Evolutionary conservation across 2,888 invertebrate genomes (phyloP).

Genomic region (Steinernema hermaphroditum): DNA sequence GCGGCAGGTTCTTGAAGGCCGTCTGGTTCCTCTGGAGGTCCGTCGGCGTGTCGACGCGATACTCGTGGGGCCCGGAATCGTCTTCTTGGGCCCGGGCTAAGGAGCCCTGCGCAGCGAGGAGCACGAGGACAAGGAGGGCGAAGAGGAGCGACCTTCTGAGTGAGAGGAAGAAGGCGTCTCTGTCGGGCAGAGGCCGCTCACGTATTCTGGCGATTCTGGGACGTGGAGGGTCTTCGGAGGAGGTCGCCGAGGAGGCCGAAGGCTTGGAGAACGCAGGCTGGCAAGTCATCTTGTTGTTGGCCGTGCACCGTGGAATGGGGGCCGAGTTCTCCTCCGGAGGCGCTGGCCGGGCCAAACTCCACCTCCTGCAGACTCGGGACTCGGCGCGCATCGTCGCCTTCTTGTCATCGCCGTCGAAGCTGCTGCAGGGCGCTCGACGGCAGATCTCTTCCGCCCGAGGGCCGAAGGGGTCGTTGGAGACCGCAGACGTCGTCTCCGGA

Average conservation of each 20-base stretch:
- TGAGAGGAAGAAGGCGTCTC: background rate
- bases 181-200: background rate
- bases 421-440: background rate
- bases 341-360: background rate
- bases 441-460: slow-evolving; percentile 1
- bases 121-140: background rate
- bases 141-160: background rate
- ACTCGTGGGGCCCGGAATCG: slow-evolving; percentile 11
- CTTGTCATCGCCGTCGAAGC: slow-evolving; percentile 21
- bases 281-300: slow-evolving; percentile 25
- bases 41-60: background rate
- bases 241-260: background rate
- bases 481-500: slow-evolving; percentile 20
- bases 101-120: background rate
- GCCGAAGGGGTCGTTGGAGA: background rate
- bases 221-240: background rate
- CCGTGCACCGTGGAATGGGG: slow-evolving; percentile 21
- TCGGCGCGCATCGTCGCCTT: slow-evolving; percentile 22
- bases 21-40: background rate
- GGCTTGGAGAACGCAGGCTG: slow-evolving; percentile 15
- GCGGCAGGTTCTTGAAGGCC: background rate
- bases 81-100: slow-evolving; percentile 7
- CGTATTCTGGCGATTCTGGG: background rate
- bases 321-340: slow-evolving; percentile 11
- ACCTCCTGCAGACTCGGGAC: slow-evolving; percentile 15